phyloP scores from a whole-genome alignment of 1,140 invertebrate species.

The Zaprionus taronus region DNA sequence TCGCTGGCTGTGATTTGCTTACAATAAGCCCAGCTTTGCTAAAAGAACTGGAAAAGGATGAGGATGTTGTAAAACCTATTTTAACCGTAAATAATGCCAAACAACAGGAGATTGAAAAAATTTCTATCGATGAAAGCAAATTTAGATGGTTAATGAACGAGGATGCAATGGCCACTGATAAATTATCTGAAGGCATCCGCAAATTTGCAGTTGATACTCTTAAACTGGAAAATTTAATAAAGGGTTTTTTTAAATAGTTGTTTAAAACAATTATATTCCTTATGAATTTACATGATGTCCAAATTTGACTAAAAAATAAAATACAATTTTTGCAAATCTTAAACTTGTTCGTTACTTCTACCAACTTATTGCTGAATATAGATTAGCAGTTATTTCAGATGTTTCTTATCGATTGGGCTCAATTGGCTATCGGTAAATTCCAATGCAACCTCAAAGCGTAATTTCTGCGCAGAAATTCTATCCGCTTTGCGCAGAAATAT shows the following conservation, averaged over 20 bases:
- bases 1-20: constrained; percentile 98
- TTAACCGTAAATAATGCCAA: constrained; percentile 86
- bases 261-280: background rate
- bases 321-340: background rate
- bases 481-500: background rate
- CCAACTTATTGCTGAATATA: background rate
- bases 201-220: constrained; percentile 98
- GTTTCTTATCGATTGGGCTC: background rate
- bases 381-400: too few relatives aligned
- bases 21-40: constrained; percentile 97
- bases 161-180: constrained; percentile 99
- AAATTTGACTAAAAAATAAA: background rate
- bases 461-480: background rate
- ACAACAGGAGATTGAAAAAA: constrained; percentile 90
- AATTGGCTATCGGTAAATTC: background rate
- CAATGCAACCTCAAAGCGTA: too few relatives aligned
- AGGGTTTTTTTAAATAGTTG: constrained; percentile 50
- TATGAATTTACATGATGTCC: background rate
- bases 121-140: constrained; percentile 91
- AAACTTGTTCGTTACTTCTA: background rate
- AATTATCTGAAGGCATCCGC: constrained; percentile 98
- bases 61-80: constrained; percentile 86
- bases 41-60: constrained; percentile 91
- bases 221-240: constrained; percentile 94
- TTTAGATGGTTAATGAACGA: constrained; percentile 99